These are phyloP conservation scores for Australoheros facetus DNA, from an alignment of 2,797 vertebrate genomes.

Conservation along the genomic window DNA sequence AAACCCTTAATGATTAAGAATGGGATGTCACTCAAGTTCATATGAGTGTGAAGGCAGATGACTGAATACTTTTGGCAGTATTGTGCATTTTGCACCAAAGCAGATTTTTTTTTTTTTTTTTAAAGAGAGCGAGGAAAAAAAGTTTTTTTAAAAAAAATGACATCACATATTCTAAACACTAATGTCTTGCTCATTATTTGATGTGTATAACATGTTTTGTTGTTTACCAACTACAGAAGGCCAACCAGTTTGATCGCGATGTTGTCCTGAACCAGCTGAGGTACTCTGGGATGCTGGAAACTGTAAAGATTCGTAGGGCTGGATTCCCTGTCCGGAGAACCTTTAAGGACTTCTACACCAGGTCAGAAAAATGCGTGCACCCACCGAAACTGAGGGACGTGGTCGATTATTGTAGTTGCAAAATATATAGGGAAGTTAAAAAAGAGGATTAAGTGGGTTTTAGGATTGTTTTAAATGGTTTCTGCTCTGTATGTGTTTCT, in stretches of 20 bases:
- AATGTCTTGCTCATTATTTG: background rate
- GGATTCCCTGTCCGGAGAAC: slow-evolving; percentile 90
- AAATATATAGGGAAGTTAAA: background rate
- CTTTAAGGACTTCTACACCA: slow-evolving; percentile 86
- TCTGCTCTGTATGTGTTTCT: background rate
- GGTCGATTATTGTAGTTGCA: background rate
- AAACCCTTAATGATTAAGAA: no score
- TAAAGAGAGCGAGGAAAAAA: background rate
- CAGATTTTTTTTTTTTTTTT: background rate
- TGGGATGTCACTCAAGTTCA: no score
- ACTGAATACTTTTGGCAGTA: no score
- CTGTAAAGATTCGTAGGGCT: slow-evolving; percentile 90
- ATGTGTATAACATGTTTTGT: background rate
- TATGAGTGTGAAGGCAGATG: no score
- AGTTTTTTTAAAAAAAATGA: background rate
- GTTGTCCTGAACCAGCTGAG: slow-evolving; percentile 90
- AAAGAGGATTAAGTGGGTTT: background rate
- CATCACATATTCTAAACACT: background rate
- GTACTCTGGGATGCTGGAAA: slow-evolving; percentile 94
- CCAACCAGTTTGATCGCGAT: slow-evolving; percentile 85
- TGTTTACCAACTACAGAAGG: slow-evolving; percentile 67
- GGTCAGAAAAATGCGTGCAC: slow-evolving; percentile 70
- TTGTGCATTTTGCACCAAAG: background rate
- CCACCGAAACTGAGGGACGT: background rate
- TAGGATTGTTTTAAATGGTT: background rate